Evolutionary conservation across 2,113 vertebrate species (phyloP).

Genomic region (Zosterops borbonicus): DNA sequence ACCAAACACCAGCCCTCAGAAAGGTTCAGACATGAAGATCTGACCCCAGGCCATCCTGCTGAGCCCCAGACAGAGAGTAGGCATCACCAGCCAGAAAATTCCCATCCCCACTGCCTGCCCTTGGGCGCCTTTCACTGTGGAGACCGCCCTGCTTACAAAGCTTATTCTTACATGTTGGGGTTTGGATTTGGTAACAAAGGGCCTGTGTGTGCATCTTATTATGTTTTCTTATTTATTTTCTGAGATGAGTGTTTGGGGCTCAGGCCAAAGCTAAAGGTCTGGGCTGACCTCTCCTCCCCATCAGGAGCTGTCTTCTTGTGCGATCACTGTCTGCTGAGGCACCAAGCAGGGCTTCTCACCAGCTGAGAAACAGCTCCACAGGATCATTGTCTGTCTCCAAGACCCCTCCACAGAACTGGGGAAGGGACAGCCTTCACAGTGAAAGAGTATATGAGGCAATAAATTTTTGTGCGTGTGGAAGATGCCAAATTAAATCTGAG

Average conservation of each 20-base stretch:
- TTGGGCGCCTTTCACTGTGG: background rate
- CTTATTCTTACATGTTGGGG: slow-evolving; percentile 13
- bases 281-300: background rate
- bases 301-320: slow-evolving; percentile 12
- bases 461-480: background rate
- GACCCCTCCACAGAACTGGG: background rate
- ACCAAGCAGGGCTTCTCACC: slow-evolving; percentile 8
- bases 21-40: background rate
- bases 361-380: background rate
- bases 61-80: background rate
- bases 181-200: slow-evolving; percentile 19
- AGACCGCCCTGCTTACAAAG: background rate
- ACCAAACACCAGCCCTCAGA: background rate
- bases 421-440: background rate
- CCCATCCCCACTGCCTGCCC: fast-evolving
- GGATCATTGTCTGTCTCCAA: background rate
- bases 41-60: background rate
- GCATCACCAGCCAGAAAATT: background rate
- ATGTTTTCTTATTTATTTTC: slow-evolving; percentile 17
- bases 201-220: slow-evolving; percentile 23
- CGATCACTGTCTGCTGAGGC: background rate
- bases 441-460: background rate
- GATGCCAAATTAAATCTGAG: slow-evolving; percentile 41
- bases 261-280: background rate
- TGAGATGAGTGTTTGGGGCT: background rate